These are phyloP conservation scores for Drosophila multiciliata DNA, from an alignment of 2,888 invertebrate species.

Conservation along the genomic window DNA sequence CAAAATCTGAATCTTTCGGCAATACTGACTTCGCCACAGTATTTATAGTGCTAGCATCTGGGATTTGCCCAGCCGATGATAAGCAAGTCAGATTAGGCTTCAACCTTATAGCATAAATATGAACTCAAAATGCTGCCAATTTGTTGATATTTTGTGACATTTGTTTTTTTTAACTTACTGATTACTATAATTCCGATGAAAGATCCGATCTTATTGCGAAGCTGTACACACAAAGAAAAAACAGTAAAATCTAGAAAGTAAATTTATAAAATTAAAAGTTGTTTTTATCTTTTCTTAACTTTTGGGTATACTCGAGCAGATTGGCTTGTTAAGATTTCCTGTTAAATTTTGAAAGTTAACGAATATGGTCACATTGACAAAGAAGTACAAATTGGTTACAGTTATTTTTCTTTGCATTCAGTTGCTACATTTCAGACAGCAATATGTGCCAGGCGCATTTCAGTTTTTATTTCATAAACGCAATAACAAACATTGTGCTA, in stretches of 20 bases:
- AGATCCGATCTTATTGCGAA: neutral
- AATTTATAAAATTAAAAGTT: neutral
- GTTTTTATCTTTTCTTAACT: too few species aligned
- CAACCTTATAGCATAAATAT: neutral
- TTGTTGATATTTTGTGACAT: constrained; percentile 15
- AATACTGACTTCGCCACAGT: neutral
- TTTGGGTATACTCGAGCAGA: too few species aligned
- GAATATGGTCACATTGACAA: too few species aligned
- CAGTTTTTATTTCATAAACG: too few species aligned
- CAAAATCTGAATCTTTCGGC: constrained; percentile 19
- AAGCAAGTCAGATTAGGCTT: constrained; percentile 31
- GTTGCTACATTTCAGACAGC: too few species aligned
- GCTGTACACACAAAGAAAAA: neutral
- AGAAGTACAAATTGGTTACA: too few species aligned
- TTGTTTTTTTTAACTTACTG: too few species aligned
- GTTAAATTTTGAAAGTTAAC: too few species aligned
- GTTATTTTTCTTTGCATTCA: too few species aligned
- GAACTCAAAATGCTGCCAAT: constrained; percentile 9
- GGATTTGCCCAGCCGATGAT: constrained; percentile 40
- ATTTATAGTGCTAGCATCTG: constrained; percentile 37
- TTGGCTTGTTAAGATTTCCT: too few species aligned
- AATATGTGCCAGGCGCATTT: too few species aligned
- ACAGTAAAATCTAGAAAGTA: neutral
- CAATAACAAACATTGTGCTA: too few species aligned
- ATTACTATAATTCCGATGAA: constrained; percentile 20